Evolutionary conservation across 1,140 invertebrate genomes (phyloP), one percentile per base, ranked within the genome.

Genomic region (Eumaeus atala): DNA sequence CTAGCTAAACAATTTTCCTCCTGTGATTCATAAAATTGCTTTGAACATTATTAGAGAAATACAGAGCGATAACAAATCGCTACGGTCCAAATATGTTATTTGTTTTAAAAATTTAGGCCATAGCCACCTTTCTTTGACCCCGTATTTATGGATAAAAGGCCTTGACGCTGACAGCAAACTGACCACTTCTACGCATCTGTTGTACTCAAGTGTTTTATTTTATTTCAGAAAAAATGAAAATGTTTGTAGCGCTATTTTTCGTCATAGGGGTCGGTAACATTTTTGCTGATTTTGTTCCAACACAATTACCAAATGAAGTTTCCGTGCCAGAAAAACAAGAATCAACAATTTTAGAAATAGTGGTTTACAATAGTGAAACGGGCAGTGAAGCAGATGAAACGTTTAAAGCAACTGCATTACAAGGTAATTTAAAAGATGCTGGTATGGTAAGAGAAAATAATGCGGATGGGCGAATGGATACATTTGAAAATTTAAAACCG

Each of bases 181-280:
- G 37, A 56, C 37, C 38, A 55, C 52, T 54, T 48, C 38, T 28
- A 17, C 6, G 6, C 21, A 28, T 28, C 21, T 28, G 2, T 28
- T 51, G 40, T 51, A 21, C 35, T 35, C 14, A 52, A 16, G 56
- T 51, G 48, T 48, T 48, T 21, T 56, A 12, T 42, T 36, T 60
- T 58, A 34, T 81, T 77, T 42, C 70, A 84, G 80, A 67, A 65
- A 72, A 74, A 71, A 84, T 84, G 80, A 78, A 77, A 54, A 61
- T 14, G 10, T n/a, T 35, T 21, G 18, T 61, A 54, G 34, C 77
- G 54, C 49, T 79, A 53, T 36, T 75, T 21, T 40, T 79, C 51
- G 49, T 54, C 16, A 48, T 74, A 49, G 74, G 67, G n/a, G 17
- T 77, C 21, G 56, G 61, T 35, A 51, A 59, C 50, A 64, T 59